Evolutionary conservation across 2,888 invertebrate species (phyloP).

Genomic region (Falcaria lacertinaria): DNA sequence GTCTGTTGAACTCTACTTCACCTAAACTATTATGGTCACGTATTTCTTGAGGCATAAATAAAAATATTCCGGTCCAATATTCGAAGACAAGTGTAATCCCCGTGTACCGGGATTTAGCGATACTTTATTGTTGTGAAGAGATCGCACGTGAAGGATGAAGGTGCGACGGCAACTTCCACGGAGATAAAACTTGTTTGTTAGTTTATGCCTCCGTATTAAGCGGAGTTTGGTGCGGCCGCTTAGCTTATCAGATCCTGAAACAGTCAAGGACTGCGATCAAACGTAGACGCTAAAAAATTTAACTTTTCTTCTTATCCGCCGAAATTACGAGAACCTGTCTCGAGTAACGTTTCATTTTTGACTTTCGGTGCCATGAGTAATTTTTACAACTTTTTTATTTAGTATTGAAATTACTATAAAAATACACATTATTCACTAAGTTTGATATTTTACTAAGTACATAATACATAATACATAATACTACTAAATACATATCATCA

Average conservation of each 20-base stretch:
- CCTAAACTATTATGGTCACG: neutral
- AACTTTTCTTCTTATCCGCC: constrained; percentile 17
- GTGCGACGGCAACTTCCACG: constrained; percentile 59
- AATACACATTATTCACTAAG: neutral
- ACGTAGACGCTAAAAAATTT: constrained; percentile 18
- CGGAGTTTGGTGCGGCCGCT: constrained; percentile 34
- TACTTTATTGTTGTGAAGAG: constrained; percentile 66
- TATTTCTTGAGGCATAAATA: constrained; percentile 7
- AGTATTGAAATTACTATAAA: neutral
- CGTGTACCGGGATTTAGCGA: constrained; percentile 35
- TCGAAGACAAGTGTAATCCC: constrained; percentile 39
- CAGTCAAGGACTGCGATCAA: constrained; percentile 25
- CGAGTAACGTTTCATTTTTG: constrained; percentile 14
- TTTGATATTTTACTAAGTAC: constrained; percentile 15
- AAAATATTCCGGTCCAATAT: constrained; percentile 5
- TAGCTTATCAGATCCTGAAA: constrained; percentile 39
- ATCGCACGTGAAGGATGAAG: constrained; percentile 73
- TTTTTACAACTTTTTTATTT: too few relatives aligned
- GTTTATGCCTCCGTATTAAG: constrained; percentile 50
- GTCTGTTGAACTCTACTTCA: neutral
- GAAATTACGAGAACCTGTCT: constrained; percentile 18
- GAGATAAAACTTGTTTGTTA: constrained; percentile 75
- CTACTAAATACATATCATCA: too few relatives aligned
- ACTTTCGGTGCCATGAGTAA: neutral
- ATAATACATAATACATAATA: too few relatives aligned